phyloP scores from a whole-genome alignment of 1,140 invertebrate genomes.

The Drosophila busckii region DNA sequence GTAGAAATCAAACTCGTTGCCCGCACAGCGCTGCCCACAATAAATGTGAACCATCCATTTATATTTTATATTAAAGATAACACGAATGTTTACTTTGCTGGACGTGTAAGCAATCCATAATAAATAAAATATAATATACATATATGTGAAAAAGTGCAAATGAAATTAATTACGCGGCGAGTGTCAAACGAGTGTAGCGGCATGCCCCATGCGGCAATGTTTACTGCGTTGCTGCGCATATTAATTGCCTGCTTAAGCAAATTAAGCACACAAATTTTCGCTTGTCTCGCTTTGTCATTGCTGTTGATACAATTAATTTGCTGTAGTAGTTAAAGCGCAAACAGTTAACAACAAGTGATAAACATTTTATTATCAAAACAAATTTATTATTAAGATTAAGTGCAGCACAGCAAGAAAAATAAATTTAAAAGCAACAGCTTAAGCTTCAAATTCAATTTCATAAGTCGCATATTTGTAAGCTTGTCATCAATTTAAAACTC shows the following conservation, averaged over 20 bases:
- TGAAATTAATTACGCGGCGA: conserved; percentile 12
- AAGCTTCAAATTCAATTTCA: not conserved
- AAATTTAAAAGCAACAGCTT: conserved; percentile 1
- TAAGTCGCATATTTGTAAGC: conserved; percentile 10
- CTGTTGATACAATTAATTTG: conserved; percentile 22
- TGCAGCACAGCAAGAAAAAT: not conserved
- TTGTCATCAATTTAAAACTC: too few relatives aligned
- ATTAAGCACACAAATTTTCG: conserved; percentile 55
- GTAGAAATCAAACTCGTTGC: too few relatives aligned
- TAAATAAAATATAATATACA: too few relatives aligned
- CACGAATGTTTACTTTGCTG: conserved; percentile 13
- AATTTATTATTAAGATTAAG: too few relatives aligned
- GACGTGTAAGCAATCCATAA: conserved; percentile 3
- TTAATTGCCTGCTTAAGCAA: conserved; percentile 73
- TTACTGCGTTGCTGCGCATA: conserved; percentile 70
- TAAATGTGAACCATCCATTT: conserved; percentile 21
- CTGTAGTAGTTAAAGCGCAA: too few relatives aligned
- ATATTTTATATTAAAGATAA: conserved; percentile 24
- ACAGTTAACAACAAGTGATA: too few relatives aligned
- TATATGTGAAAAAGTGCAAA: too few relatives aligned
- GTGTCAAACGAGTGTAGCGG: conserved; percentile 8
- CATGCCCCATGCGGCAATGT: conserved; percentile 40
- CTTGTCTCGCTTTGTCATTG: not conserved
- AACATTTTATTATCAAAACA: too few relatives aligned
- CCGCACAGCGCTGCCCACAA: too few relatives aligned